Conservation (phyloP, 2,888 invertebrate species). For the Rhingia campestris region DNA sequence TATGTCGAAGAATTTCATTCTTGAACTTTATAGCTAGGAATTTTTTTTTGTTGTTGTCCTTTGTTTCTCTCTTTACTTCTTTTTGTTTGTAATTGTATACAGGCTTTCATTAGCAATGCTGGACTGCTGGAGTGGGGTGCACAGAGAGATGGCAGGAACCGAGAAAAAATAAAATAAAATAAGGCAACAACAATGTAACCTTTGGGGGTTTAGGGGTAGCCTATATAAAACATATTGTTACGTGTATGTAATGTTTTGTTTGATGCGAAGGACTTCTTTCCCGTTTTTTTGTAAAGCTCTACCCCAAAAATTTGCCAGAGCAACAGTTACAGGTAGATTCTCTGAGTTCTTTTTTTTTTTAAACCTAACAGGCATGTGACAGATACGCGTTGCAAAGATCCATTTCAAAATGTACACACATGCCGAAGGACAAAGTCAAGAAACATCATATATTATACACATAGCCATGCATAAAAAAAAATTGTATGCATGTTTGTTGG, state of each 20-base stretch:
- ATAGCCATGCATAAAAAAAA: background rate
- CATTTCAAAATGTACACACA: constrained; percentile 33
- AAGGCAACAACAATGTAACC: constrained; percentile 13
- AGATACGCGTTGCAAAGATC: constrained; percentile 43
- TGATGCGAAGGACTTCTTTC: constrained; percentile 17
- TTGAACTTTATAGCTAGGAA: constrained; percentile 30
- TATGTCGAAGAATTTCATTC: constrained; percentile 55
- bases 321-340: constrained; percentile 5
- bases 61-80: constrained; percentile 7
- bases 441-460: constrained; percentile 35
- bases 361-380: constrained; percentile 42
- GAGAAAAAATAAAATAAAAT: background rate
- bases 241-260: background rate
- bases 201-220: background rate
- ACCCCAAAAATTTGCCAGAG: constrained; percentile 4
- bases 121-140: background rate
- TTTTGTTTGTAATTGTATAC: constrained; percentile 22
- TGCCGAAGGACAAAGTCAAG: background rate
- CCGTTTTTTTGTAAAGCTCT: constrained; percentile 1
- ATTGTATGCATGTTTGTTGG: constrained; percentile 11
- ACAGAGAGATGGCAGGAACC: background rate
- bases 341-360: constrained; percentile 16
- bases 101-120: constrained; percentile 35
- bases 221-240: constrained; percentile 4
- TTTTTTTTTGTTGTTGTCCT: constrained; percentile 6